These are phyloP conservation scores for Pararge aegeria DNA, from an alignment of 1,140 invertebrate species.

Conservation along the genomic window DNA sequence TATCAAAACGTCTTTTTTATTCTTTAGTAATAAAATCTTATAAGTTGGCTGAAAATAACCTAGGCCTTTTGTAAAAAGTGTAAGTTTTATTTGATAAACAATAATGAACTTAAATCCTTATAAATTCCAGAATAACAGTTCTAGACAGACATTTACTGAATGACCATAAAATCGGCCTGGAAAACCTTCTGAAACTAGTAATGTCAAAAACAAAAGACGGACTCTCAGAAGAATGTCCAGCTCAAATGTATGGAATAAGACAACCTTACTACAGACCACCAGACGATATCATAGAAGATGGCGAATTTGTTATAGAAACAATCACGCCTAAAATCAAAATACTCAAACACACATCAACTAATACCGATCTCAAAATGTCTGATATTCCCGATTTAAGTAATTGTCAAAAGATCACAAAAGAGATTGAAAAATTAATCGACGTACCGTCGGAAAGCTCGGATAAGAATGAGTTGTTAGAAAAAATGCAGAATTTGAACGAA, in stretches of 20 bases:
- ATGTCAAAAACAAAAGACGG: constrained; percentile 65
- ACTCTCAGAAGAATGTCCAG: constrained; percentile 35
- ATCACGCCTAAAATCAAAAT: constrained; percentile 60
- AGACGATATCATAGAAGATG: constrained; percentile 52
- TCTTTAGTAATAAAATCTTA: no score
- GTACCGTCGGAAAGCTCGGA: constrained; percentile 29
- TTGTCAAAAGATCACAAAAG: constrained; percentile 38
- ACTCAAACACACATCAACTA: constrained; percentile 49
- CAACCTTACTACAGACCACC: constrained; percentile 56
- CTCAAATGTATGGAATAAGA: constrained; percentile 36
- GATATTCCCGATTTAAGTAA: constrained; percentile 49
- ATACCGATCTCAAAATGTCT: constrained; percentile 54
- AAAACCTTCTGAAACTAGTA: constrained; percentile 61
- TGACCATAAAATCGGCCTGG: constrained; percentile 63
- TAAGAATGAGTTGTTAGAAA: constrained; percentile 44
- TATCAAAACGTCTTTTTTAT: no score
- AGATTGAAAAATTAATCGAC: constrained; percentile 48
- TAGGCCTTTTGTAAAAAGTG: no score
- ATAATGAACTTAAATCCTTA: neutral
- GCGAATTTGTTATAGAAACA: constrained; percentile 62
- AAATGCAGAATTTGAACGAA: constrained; percentile 61
- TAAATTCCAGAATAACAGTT: constrained; percentile 55
- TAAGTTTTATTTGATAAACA: no score
- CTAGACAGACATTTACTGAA: constrained; percentile 63
- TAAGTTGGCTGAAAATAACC: no score